A percentile compares a stretch with the other conserved stretches of the same genome.
phyloP scores from a whole-genome alignment of 2,113 vertebrate species.

The Colistium nudipinnis region DNA sequence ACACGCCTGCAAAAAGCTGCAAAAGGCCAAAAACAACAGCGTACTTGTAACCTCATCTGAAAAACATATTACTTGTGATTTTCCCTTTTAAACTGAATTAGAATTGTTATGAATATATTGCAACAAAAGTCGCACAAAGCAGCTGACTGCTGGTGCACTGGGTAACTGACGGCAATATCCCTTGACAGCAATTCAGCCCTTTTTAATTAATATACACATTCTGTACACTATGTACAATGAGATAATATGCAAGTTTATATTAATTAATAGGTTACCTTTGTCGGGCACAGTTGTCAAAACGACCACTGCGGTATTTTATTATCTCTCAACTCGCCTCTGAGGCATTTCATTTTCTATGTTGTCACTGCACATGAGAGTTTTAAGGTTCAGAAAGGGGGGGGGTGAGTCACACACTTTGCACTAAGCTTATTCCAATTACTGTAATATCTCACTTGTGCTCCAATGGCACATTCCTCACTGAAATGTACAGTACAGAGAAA shows the following conservation, averaged over 20 bases:
- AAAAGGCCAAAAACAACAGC: background rate
- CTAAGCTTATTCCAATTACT: slow-evolving; percentile 59
- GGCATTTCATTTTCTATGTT: slow-evolving; percentile 16
- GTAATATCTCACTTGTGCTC: slow-evolving; percentile 37
- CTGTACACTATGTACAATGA: background rate
- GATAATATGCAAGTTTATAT: background rate
- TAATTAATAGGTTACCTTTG: slow-evolving; percentile 29
- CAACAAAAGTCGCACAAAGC: background rate
- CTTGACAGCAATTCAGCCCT: background rate
- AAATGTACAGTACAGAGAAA: slow-evolving; percentile 53
- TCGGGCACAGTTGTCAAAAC: background rate
- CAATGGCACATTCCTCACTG: slow-evolving; percentile 26
- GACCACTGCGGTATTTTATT: background rate
- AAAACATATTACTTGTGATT: background rate
- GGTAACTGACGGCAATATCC: background rate
- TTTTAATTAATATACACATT: slow-evolving; percentile 3
- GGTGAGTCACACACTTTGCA: slow-evolving; percentile 31
- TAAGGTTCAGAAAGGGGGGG: slow-evolving; percentile 16
- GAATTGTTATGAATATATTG: background rate
- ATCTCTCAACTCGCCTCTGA: slow-evolving; percentile 26
- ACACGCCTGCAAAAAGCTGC: background rate
- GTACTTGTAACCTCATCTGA: background rate
- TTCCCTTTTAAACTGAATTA: too few relatives aligned
- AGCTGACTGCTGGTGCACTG: background rate
- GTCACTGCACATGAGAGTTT: slow-evolving; percentile 28